Evolutionary conservation across 2,113 vertebrate species (phyloP), one percentile per base, ranked within the genome.

Genomic region (Grammomys dolichurus): DNA sequence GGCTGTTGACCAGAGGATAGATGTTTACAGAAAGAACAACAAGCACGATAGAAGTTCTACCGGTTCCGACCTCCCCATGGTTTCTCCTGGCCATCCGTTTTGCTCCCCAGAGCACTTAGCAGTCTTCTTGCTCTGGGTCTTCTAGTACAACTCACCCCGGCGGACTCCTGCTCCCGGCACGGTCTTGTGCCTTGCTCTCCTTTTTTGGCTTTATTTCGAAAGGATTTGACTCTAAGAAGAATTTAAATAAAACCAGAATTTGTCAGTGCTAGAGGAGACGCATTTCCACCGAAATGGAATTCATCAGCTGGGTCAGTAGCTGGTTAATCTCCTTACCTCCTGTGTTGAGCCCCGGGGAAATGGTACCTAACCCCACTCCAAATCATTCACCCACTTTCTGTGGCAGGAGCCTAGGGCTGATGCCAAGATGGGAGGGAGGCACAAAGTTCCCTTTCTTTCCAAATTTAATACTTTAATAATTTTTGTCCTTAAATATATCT

Each of bases 221-320:
- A 60, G 70, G 95, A 93, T 97, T 97, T 95, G 48, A 97, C 96
- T 93, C 60, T 63, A 82, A 96, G 87, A 60, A 87, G 97, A 96
- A 97, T 98, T 98, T 97, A 98, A 97, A 97, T 97, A 97, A 97
- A 98, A 97, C 97, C 95, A 94, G 95, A 97, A 93, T 93, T 86
- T 89, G 22, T 81, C 91, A 75, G 82, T 76, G 94, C 90, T 14
- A 12, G 87, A 91, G 67, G 95, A 97, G 94, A 97, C 0, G 58
- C 87, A 92, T 82, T 87, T 78, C n/a, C 77, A 56, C 2, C 0
- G 95, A 97, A 97, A 97, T 97, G 70, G 96, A 96, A 96, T 98
- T 97, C 89, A 26, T 89, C 51, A 40, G 86, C 91, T 91, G 89
- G 96, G 95, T 97, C 89, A 94, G 93, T 96, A 85, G 86, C 93